Conservation (phyloP, 2,797 vertebrate genomes). For the Rhabdomys pumilio region DNA sequence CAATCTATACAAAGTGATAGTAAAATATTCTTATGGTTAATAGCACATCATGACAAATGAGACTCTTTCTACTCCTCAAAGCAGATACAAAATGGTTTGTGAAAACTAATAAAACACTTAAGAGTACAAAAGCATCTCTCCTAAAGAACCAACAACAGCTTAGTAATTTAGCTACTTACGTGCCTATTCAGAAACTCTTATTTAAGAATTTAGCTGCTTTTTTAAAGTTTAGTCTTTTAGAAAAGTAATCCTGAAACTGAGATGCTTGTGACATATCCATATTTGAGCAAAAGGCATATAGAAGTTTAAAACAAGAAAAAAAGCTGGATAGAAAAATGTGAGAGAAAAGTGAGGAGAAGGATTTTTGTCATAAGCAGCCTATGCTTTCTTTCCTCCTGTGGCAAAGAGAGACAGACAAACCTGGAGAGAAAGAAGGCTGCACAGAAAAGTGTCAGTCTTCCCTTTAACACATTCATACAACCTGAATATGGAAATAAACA, state of each 20-base stretch:
- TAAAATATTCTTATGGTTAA: constrained; percentile 59
- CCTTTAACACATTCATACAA: background rate
- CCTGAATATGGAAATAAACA: background rate
- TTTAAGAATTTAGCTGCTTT: constrained; percentile 46
- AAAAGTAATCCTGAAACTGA: constrained; percentile 50
- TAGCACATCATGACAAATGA: background rate
- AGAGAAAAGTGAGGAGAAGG: background rate
- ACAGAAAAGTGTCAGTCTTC: background rate
- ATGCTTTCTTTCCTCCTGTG: background rate
- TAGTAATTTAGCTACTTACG: constrained; percentile 33
- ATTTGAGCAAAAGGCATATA: constrained; percentile 26
- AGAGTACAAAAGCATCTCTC: background rate
- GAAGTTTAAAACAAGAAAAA: constrained; percentile 29
- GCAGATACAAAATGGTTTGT: constrained; percentile 47
- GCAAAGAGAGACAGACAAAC: background rate
- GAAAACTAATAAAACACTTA: constrained; percentile 62
- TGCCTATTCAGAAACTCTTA: constrained; percentile 4
- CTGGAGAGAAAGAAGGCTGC: background rate
- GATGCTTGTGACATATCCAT: constrained; percentile 11
- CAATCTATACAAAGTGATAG: background rate
- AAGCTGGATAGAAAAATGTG: background rate
- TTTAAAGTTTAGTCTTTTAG: constrained; percentile 24
- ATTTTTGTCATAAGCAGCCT: background rate
- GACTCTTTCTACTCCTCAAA: background rate
- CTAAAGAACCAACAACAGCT: background rate